Percentiles rank a stretch among this genome's conserved stretches.
Conservation (phyloP, 2,888 invertebrate species). For the Xestia sexstrigata region DNA sequence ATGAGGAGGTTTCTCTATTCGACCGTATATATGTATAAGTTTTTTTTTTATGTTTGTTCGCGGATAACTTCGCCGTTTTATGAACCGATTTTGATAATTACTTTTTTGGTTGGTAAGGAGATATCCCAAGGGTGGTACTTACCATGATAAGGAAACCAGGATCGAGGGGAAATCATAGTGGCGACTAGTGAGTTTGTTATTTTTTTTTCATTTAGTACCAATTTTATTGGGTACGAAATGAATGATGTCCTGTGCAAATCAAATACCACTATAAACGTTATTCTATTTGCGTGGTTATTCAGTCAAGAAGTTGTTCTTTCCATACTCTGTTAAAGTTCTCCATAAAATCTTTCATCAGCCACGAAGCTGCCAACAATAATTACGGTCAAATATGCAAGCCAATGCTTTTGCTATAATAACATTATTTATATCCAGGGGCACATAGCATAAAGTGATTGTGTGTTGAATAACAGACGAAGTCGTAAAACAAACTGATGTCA, state of each 20-base stretch:
- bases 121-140: too few species aligned
- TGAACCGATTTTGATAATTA: too few species aligned
- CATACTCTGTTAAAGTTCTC: neutral
- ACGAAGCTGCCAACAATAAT: constrained; percentile 53
- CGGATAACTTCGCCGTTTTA: too few species aligned
- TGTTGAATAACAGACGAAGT: constrained; percentile 1
- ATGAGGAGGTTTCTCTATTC: too few species aligned
- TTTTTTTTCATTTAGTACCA: too few species aligned
- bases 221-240: neutral
- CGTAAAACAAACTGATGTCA: constrained; percentile 24
- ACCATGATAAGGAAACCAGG: too few species aligned
- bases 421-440: constrained; percentile 27
- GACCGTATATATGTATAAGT: too few species aligned
- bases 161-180: too few species aligned
- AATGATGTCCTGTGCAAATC: neutral
- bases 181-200: too few species aligned
- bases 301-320: constrained; percentile 10
- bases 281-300: neutral
- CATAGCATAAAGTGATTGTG: neutral
- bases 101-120: too few species aligned
- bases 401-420: constrained; percentile 43
- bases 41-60: too few species aligned
- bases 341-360: constrained; percentile 45
- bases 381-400: constrained; percentile 49
- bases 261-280: neutral